Conservation (phyloP, 2,888 invertebrate species). For the Lycocerus yunnanus region DNA sequence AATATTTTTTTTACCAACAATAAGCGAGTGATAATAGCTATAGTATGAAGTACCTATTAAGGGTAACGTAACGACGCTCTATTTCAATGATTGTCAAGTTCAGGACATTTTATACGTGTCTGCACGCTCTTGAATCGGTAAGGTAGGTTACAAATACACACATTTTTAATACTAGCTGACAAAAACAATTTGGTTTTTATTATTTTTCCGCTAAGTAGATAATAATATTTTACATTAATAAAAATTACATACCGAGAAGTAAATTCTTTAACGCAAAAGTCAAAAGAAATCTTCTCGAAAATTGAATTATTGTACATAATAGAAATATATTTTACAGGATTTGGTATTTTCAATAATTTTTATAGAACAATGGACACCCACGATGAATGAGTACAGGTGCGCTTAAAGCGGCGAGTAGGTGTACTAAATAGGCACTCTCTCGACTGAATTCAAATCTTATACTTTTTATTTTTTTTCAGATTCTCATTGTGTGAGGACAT, state of each 20-base stretch:
- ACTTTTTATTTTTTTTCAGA: slow-evolving; percentile 51
- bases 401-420: slow-evolving; percentile 51
- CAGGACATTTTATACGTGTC: slow-evolving; percentile 48
- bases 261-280: not conserved
- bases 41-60: slow-evolving; percentile 47
- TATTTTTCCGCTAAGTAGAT: too few relatives aligned
- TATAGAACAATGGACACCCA: slow-evolving; percentile 49
- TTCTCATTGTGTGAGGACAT: slow-evolving; percentile 56
- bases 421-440: slow-evolving; percentile 54
- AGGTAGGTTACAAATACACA: slow-evolving; percentile 28
- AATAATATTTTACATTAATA: too few relatives aligned
- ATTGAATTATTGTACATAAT: not conserved
- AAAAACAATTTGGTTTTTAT: slow-evolving; percentile 44
- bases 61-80: slow-evolving; percentile 50
- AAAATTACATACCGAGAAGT: too few relatives aligned
- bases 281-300: not conserved
- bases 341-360: slow-evolving; percentile 44
- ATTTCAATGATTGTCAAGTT: slow-evolving; percentile 56
- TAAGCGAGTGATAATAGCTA: not conserved
- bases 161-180: slow-evolving; percentile 47
- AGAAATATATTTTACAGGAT: slow-evolving; percentile 17
- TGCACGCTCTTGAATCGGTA: slow-evolving; percentile 37
- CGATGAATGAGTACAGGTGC: slow-evolving; percentile 47
- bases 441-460: slow-evolving; percentile 54
- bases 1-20: not conserved